A percentile compares a stretch with the other conserved stretches of the same genome.
Conservation (phyloP, 2,797 vertebrate genomes). For the Brachymystax lenok region DNA sequence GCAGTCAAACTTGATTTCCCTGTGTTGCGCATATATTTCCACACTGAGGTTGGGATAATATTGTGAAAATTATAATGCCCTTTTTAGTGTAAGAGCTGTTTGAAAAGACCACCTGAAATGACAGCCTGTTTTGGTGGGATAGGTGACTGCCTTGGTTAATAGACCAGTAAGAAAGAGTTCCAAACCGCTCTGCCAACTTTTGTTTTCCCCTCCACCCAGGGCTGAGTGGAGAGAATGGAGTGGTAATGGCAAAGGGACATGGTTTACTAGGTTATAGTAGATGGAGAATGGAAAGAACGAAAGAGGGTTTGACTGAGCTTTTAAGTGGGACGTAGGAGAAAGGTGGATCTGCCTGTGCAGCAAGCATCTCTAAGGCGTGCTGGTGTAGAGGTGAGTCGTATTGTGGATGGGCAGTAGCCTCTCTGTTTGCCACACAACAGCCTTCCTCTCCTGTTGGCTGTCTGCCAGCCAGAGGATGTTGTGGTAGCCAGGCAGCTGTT, state of each 20-base stretch:
- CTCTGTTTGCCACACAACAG: not conserved
- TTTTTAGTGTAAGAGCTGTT: too few species aligned
- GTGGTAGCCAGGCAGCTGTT: not conserved
- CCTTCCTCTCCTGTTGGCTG: not conserved
- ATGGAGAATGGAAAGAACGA: not conserved
- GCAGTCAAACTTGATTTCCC: too few species aligned
- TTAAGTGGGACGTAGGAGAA: not conserved
- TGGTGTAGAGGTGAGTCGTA: not conserved
- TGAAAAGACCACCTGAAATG: too few species aligned
- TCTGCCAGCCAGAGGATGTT: not conserved
- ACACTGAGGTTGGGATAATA: too few species aligned
- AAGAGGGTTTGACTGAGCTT: slow-evolving; percentile 18
- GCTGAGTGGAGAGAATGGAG: slow-evolving; percentile 32
- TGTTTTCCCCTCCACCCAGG: not conserved
- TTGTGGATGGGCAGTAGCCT: not conserved
- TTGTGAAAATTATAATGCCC: too few species aligned
- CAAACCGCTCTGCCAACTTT: too few species aligned
- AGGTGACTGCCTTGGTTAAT: too few species aligned
- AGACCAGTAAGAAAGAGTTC: too few species aligned
- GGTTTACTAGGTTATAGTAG: not conserved
- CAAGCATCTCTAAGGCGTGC: not conserved
- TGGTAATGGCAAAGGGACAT: slow-evolving; percentile 52
- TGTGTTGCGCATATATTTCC: too few species aligned
- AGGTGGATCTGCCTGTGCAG: not conserved
- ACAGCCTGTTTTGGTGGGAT: too few species aligned